Base-by-base conservation (phyloP, 1,140 invertebrate species). In the Drosophila nikananu region DNA sequence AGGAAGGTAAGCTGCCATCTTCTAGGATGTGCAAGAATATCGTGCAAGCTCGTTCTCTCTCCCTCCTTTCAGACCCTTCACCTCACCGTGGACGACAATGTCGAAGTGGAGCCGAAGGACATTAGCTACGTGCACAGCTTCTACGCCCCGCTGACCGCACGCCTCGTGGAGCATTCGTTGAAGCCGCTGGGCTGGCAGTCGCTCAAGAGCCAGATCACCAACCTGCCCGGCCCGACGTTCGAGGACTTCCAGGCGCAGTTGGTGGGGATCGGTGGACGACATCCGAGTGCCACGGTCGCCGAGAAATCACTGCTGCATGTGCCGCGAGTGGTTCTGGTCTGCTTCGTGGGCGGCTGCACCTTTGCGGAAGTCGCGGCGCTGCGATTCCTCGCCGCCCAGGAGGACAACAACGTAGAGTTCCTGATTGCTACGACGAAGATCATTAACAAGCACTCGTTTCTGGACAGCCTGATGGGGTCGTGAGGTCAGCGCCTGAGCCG, bases 271-370 rank as follows among this genome's bases (percentile, higher is more conserved):
- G 93, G 86, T 13, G 92, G 91, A 12, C 77, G 94, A 4, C 93
- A 94, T 12, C 94, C 95, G 68, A 52, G 64, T 3, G 95, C 95
- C 3, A 94, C 95, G 44, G 94, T 95, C 0, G 96, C 95, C 70
- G 95, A 96, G 80, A 95, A 94, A 68, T 96, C 95, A 0, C 94
- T 94, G 52, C 94, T 95, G 10, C 96, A 97, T 70, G 95, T 95
- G 51, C 95, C 96, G 1, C 95, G 95, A 86, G 95, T 98, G 2
- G 96, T 98, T n/a, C 93, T 99, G 7, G 97, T 99, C 1, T 98
- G 99, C 91, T 99, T 99, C 91, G 96, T 99, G 23, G 98, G 99
- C 13, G 99, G 99, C 4, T 98, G 98, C 91, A 99, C 98, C 1
- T 99, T 97, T 94, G 97, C 98, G 5, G 99, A 99, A 93, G 96